Evolutionary conservation across 2,797 vertebrate species (phyloP), one percentile per base, ranked within the genome.

Genomic region (Peromyscus melanophrys): DNA sequence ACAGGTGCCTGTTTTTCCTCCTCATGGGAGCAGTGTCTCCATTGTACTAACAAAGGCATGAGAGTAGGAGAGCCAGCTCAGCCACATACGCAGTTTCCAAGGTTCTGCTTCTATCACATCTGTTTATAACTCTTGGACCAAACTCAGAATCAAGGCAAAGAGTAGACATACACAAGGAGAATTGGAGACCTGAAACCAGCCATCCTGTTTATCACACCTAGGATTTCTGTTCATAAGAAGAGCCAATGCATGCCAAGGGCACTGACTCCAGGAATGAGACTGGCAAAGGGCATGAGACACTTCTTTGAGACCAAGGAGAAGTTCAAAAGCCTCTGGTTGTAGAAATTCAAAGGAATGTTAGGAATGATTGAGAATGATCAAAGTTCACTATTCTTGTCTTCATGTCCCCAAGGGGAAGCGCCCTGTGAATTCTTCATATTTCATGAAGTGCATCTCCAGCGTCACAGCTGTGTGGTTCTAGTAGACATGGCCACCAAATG

Each of bases 291-390:
- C 81, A 55, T 12, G 52, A 46, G 12, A 29, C 31, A 31, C 25
- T 46, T 67, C 43, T 80, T 61, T 40, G 43, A 84, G 37, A 77
- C 6, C 25, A 46, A 61, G 4, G 13, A 43, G 37, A 27, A 71
- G 89, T n/a, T 89, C 3, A 78, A 90, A 95, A 61, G 3, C 1
- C 10, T 81, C 85, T 75, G 31, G 23, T 65, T 61, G 89, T 19
- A 84, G 67, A 85, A 96, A 82, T 77, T 69, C 61, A 46, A 75
- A 52, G 34, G 93, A 67, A 49, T 77, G n/a, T 23, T 71, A 91
- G 40, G 17, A 52, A 92, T 55, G 52, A 91, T 2, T 57, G 34
- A 19, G 13, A 90, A 93, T 52, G 63, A 61, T 49, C 55, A 84
- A 81, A 55, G 16, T 29, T 61, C 23, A 37, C 34, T 5, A 40